Evolutionary conservation across 2,113 vertebrate genomes (phyloP).

Genomic region (Leptobrachium leishanense): DNA sequence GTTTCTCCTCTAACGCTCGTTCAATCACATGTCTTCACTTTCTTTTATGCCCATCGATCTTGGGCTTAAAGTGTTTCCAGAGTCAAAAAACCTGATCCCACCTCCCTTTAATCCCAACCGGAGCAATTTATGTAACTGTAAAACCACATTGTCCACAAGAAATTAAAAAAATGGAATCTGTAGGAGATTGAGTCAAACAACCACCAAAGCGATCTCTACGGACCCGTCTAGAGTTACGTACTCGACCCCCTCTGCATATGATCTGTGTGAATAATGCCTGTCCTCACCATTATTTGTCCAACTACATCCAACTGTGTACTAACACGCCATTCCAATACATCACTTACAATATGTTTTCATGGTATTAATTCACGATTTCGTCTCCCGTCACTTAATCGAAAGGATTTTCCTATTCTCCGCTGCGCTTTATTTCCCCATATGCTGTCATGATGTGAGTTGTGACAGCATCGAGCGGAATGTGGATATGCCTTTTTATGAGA

Average conservation of each 20-base stretch:
- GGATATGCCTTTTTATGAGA: constrained; percentile 40
- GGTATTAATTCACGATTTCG: not conserved
- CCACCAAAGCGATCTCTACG: not conserved
- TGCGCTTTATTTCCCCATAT: not conserved
- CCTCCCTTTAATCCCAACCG: not conserved
- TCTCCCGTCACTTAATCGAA: not conserved
- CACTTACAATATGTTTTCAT: not conserved
- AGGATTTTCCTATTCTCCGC: constrained; percentile 5
- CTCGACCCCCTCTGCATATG: constrained; percentile 12
- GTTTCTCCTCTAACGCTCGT: too few species aligned
- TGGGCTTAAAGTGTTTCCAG: not conserved
- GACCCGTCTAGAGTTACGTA: not conserved
- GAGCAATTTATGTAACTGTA: constrained; percentile 3
- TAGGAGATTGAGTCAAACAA: not conserved
- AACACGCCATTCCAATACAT: not conserved
- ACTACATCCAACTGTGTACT: constrained; percentile 5
- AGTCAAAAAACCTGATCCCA: not conserved
- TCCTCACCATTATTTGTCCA: constrained; percentile 14
- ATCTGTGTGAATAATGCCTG: not conserved
- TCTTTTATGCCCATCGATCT: not conserved
- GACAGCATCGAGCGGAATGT: constrained; percentile 23
- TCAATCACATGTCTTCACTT: too few species aligned
- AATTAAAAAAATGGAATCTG: not conserved
- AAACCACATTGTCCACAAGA: not conserved
- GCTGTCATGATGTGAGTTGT: constrained; percentile 35